phyloP scores from a whole-genome alignment of 2,797 vertebrate genomes.

The Phataginus tetradactyla region DNA sequence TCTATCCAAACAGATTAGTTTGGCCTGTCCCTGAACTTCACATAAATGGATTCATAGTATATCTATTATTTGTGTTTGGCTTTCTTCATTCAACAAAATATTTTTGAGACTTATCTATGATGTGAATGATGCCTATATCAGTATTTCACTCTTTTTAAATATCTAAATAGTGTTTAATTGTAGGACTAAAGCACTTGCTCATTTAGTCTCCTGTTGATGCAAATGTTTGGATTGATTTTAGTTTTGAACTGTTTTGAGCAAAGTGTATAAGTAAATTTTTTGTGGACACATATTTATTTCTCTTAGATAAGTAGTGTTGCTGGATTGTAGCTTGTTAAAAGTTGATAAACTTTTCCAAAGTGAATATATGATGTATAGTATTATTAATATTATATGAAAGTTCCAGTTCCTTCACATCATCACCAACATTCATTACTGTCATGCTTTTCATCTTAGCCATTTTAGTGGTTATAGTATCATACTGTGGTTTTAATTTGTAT shows the following conservation, averaged over 20 bases:
- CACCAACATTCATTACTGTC: not conserved
- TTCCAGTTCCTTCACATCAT: not conserved
- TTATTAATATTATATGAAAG: not conserved
- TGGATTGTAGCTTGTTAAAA: not conserved
- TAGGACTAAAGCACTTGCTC: not conserved
- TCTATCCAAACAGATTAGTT: not conserved
- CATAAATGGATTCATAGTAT: not conserved
- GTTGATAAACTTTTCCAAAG: not conserved
- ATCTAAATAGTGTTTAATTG: not conserved
- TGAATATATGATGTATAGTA: not conserved
- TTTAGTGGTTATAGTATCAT: not conserved
- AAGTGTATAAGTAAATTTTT: not conserved
- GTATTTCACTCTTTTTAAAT: not conserved
- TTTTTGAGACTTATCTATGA: not conserved
- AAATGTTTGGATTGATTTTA: not conserved
- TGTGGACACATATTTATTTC: not conserved
- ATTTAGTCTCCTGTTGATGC: not conserved
- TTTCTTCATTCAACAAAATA: not conserved
- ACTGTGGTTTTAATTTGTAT: not conserved
- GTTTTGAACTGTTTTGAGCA: not conserved
- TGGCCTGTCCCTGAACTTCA: not conserved
- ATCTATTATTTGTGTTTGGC: not conserved
- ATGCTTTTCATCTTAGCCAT: not conserved
- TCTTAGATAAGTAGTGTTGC: not conserved
- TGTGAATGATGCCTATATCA: not conserved